Evolutionary conservation across 2,888 invertebrate genomes (phyloP), one percentile per base, ranked within the genome.

Genomic region (Rhodophaea formosa): DNA sequence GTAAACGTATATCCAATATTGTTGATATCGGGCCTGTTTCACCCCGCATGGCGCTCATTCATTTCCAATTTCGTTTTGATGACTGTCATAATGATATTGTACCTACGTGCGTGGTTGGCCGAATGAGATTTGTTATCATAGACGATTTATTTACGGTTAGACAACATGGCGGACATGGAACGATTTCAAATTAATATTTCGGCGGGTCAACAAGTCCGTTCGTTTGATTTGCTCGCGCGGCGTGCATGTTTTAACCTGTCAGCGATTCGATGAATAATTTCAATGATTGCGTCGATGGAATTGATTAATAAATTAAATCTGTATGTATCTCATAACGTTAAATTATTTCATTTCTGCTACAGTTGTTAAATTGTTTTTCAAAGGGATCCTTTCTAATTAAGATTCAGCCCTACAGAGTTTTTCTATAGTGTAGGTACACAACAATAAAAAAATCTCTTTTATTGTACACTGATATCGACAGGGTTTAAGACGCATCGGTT

Each of bases 41-140:
- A 67, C 65, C 62, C 72, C 68, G 74, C 73, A 73, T 75, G 76
- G 71, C 73, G 69, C 74, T 77, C 80, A 80, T 85, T 82, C 79
- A 81, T 86, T 81, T 72, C 77, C 81, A 79, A 88, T 86, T 84
- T 80, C 74, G 77, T 79, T 83, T 79, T 83, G 86, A 88, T 85
- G 81, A 80, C 79, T 77, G 67, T 70, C 74, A 70, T 87, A 83
- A 86, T 81, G 79, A 79, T 79, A 85, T 84, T 78, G 79, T 77
- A 67, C 68, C 58, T 72, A 77, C 77, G 77, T 79, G 77, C 61
- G 53, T 54, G 30, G 67, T 46, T 59, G 57, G 43, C 44, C 47
- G 43, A 60, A 72, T 58, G 59, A 56, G 62, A 62, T 61, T 62
- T 62, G 58, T 60, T 60, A 52, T 53, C 35, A 51, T 51, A 51